Evolutionary conservation across 2,888 invertebrate genomes (phyloP).

Genomic region (Maniola hyperantus): DNA sequence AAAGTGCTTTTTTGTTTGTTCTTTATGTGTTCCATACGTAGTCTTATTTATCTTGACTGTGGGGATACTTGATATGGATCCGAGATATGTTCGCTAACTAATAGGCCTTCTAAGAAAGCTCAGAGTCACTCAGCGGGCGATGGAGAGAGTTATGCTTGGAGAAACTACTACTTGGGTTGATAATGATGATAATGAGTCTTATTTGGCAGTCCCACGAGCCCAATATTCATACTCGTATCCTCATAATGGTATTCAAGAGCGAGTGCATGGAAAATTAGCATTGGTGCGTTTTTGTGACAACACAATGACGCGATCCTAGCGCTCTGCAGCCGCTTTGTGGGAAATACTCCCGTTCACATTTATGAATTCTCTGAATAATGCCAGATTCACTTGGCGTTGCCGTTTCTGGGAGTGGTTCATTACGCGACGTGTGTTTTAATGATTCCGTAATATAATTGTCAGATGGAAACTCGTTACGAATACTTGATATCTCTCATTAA

Average conservation of each 20-base stretch:
- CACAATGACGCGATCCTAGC: slow-evolving; percentile 74
- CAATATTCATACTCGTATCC: slow-evolving; percentile 51
- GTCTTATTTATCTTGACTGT: too few species aligned
- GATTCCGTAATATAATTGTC: slow-evolving; percentile 37
- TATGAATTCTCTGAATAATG: slow-evolving; percentile 70
- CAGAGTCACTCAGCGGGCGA: too few species aligned
- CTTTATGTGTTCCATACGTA: not conserved
- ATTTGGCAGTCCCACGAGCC: slow-evolving; percentile 47
- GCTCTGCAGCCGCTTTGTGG: slow-evolving; percentile 66
- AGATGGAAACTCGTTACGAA: slow-evolving; percentile 25
- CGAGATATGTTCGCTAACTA: too few species aligned
- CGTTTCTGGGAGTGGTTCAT: slow-evolving; percentile 61
- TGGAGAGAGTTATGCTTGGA: too few species aligned
- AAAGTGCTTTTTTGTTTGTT: not conserved
- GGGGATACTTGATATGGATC: too few species aligned
- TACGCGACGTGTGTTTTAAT: slow-evolving; percentile 47
- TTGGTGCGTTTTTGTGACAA: slow-evolving; percentile 70
- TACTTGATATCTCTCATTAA: slow-evolving; percentile 34
- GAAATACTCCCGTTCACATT: slow-evolving; percentile 61
- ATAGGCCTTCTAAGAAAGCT: too few species aligned
- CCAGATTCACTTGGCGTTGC: slow-evolving; percentile 55
- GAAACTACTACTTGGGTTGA: too few species aligned
- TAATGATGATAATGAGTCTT: slow-evolving; percentile 24
- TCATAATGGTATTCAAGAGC: slow-evolving; percentile 63
- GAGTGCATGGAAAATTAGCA: slow-evolving; percentile 72